Percentiles rank a stretch among this genome's conserved stretches.
These are phyloP conservation scores for Paratilapia polleni DNA, from an alignment of 2,113 vertebrate genomes.

Conservation along the genomic window DNA sequence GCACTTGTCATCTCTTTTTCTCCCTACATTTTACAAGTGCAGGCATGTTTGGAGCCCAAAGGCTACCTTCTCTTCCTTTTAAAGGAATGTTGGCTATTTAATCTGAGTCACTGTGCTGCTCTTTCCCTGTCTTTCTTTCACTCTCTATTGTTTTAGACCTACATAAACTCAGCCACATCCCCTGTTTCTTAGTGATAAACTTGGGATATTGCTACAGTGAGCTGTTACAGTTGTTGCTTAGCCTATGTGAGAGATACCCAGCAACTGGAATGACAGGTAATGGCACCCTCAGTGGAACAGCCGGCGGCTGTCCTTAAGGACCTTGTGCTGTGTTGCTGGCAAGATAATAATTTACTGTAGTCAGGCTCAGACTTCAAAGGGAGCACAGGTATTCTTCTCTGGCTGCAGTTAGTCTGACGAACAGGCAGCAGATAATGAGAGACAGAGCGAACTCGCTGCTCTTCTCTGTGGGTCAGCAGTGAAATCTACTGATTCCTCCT, in stretches of 20 bases:
- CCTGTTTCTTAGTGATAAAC: conserved; percentile 18
- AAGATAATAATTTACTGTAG: conserved; percentile 69
- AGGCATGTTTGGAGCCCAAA: conserved; percentile 74
- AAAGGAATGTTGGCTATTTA: conserved; percentile 78
- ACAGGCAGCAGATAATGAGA: conserved; percentile 72
- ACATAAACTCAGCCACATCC: conserved; percentile 45
- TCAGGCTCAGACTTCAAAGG: conserved; percentile 66
- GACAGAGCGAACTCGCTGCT: conserved; percentile 54
- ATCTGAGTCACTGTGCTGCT: conserved; percentile 43
- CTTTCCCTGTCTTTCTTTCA: conserved; percentile 28
- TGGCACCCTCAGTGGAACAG: conserved; percentile 45
- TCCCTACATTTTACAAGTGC: conserved; percentile 65
- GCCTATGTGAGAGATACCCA: conserved; percentile 32
- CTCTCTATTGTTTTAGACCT: conserved; percentile 43
- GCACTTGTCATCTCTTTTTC: conserved; percentile 63
- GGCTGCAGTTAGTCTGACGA: conserved; percentile 59
- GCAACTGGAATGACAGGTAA: conserved; percentile 57
- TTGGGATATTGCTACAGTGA: not conserved
- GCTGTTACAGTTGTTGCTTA: conserved; percentile 11
- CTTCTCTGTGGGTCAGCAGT: conserved; percentile 27
- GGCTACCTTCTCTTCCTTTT: conserved; percentile 76
- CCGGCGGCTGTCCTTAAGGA: conserved; percentile 54
- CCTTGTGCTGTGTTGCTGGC: conserved; percentile 50
- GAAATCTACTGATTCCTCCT: conserved; percentile 57
- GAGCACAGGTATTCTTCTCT: conserved; percentile 71